Base-by-base conservation (phyloP, 2,113 vertebrate species). In the Anhinga rufa region DNA sequence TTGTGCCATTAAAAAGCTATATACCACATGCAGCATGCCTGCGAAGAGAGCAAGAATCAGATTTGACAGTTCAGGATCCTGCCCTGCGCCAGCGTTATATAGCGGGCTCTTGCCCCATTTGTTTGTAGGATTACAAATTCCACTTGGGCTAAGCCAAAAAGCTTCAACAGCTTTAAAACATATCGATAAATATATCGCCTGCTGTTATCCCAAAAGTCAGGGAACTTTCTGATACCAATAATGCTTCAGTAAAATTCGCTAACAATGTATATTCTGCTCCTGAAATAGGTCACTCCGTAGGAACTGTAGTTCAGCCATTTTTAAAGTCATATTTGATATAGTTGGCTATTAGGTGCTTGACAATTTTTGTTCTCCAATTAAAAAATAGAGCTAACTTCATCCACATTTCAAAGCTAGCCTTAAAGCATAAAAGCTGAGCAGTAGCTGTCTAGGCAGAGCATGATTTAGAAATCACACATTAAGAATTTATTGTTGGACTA, bases 361-460 rank as follows among this genome's bases (percentile, higher is more conserved):
- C 24, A 34, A 69, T 25, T 76, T 93, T 87, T 89, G 66, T 88
- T 87, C 61, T 58, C 81, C 75, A 86, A 48, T 92, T 90, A 93
- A 86, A 80, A 86, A 81, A 86, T 42, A 60, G 89, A 94, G 60
- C 10, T 29, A 70, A 32, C 81, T 81, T 84, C 28, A 4, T 31
- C 70, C 10, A 8, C 8, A 2, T 92, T 91, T 86, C 95, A 79
- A 69, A 69, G 62, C 17, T 46, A 72, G 13, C 21, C 40, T 62
- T 71, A 48, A 82, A 89, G 32, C 26, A 60, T 14, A 32, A 92
- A 92, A 71, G 77, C 69, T 89, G 76, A 28, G 57, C 74, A 89
- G 92, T 88, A 88, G 66, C 40, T 87, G 61, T 57, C 10, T 62
- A 51, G 82, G 79, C 29, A 75, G n/a, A 80, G 21, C 16, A 31